Percentiles rank a stretch among this genome's conserved stretches.
Evolutionary conservation across 2,797 vertebrate genomes (phyloP).

Genomic region (Sebastes hubbsi): DNA sequence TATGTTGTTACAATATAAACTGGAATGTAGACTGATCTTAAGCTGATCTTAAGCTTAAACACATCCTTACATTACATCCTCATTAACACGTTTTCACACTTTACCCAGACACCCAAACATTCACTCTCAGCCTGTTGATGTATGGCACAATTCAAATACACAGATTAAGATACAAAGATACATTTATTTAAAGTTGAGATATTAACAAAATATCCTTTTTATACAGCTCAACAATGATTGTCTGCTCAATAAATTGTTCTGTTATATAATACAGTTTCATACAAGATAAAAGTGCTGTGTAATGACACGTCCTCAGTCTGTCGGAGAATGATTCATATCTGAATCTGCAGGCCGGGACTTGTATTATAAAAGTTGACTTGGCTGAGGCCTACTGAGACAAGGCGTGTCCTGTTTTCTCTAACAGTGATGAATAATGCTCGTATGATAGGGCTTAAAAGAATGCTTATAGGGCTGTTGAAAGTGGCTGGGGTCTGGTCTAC

Average conservation of each 20-base stretch:
- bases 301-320: background rate
- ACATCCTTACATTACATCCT: slow-evolving; percentile 1
- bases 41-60: too few species aligned
- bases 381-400: slow-evolving; percentile 41
- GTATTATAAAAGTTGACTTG: slow-evolving; percentile 19
- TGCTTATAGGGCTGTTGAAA: slow-evolving; percentile 15
- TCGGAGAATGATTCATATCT: slow-evolving; percentile 21
- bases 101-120: background rate
- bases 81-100: background rate
- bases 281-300: slow-evolving; percentile 10
- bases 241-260: background rate
- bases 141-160: background rate
- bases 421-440: slow-evolving; percentile 58
- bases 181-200: slow-evolving; percentile 32
- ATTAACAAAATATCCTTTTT: background rate
- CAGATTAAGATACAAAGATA: background rate
- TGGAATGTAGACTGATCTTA: slow-evolving; percentile 51
- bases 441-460: slow-evolving; percentile 51
- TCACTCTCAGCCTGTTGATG: background rate
- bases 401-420: slow-evolving; percentile 59
- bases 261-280: background rate
- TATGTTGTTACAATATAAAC: background rate
- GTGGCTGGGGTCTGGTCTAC: background rate
- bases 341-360: slow-evolving; percentile 38
- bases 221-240: background rate